phyloP scores from a whole-genome alignment of 2,888 invertebrate species.

The Cacoxenus indagator region DNA sequence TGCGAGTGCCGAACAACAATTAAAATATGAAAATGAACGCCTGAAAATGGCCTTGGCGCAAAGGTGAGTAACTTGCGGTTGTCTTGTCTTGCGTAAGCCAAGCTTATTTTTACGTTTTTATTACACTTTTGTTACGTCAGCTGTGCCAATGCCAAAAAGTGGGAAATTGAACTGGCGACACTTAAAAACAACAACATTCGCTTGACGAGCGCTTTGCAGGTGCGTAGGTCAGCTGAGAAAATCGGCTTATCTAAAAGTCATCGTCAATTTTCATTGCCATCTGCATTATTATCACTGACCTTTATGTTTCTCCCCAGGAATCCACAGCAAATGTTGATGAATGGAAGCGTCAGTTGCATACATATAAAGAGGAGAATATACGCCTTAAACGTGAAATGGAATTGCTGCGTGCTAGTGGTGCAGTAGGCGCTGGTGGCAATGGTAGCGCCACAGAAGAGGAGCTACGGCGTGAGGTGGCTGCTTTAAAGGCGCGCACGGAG shows the following conservation, averaged over 20 bases:
- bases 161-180: conserved; percentile 97
- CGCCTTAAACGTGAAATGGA: conserved; percentile 83
- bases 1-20: conserved; percentile 78
- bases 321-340: conserved; percentile 98
- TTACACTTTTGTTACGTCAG: conserved; percentile 72
- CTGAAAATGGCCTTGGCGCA: conserved; percentile 95
- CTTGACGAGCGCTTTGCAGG: conserved; percentile 92
- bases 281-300: neutral
- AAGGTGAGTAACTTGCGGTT: conserved; percentile 75
- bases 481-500: conserved; percentile 84
- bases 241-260: neutral
- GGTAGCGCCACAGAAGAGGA: conserved; percentile 81
- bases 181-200: conserved; percentile 96
- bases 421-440: conserved; percentile 69
- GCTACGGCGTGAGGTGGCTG: conserved; percentile 80
- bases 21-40: conserved; percentile 97
- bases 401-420: conserved; percentile 79
- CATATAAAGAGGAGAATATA: conserved; percentile 91
- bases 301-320: conserved; percentile 66
- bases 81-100: neutral
- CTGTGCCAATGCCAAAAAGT: conserved; percentile 98
- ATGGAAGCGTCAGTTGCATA: conserved; percentile 96
- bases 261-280: neutral
- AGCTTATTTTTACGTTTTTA: neutral
- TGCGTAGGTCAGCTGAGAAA: conserved; percentile 37